phyloP scores from a whole-genome alignment of 2,888 invertebrate genomes.

The Lochmaea crataegi region DNA sequence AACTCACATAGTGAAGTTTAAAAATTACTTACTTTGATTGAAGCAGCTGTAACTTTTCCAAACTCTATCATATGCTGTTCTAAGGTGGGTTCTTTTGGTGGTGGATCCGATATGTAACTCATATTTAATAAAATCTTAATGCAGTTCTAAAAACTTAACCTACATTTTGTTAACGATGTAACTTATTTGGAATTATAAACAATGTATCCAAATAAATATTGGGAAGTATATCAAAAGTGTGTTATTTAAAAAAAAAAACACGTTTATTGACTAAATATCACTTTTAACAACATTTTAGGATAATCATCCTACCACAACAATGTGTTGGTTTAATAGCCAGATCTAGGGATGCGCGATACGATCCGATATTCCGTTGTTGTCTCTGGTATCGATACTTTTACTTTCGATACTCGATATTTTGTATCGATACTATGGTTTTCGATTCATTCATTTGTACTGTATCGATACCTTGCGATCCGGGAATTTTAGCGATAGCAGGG shows the following conservation, averaged over 20 bases:
- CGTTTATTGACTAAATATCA: neutral
- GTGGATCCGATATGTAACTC: slow-evolving; percentile 11
- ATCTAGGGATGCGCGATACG: no score
- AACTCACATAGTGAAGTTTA: neutral
- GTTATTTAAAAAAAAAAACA: neutral
- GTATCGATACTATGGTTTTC: no score
- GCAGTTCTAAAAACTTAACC: neutral
- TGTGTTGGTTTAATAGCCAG: neutral
- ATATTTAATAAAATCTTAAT: neutral
- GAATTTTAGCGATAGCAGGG: no score
- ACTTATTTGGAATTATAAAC: neutral
- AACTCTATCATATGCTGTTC: slow-evolving; percentile 20
- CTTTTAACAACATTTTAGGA: neutral
- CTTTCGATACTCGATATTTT: no score
- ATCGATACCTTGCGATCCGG: no score
- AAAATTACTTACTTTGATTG: slow-evolving; percentile 3
- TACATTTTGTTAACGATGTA: neutral
- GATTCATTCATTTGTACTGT: no score
- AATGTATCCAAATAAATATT: neutral
- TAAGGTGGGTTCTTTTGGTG: slow-evolving; percentile 5
- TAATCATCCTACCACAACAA: neutral
- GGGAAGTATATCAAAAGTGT: neutral
- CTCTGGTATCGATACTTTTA: no score
- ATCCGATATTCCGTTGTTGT: no score
- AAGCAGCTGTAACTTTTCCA: slow-evolving; percentile 21